phyloP scores from a whole-genome alignment of 2,888 invertebrate genomes.

The Disparrhopalites patrizii region DNA sequence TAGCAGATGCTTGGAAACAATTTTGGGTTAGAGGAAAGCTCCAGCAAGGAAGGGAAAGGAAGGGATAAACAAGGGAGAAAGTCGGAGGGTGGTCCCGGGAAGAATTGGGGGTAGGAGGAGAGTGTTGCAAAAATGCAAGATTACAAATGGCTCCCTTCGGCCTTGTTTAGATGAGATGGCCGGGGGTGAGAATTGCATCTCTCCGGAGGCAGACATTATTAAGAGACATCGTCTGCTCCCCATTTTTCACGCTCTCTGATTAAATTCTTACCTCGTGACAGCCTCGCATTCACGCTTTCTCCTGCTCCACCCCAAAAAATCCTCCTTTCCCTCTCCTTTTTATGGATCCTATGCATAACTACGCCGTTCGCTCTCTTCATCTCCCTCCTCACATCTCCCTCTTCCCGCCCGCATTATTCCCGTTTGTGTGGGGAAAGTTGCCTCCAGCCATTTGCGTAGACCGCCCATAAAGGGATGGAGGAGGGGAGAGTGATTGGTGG shows the following conservation, averaged over 20 bases:
- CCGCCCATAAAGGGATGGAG: too few relatives aligned
- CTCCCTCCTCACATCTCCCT: too few relatives aligned
- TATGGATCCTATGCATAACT: background rate
- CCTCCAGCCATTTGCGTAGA: too few relatives aligned
- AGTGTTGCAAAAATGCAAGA: constrained; percentile 11
- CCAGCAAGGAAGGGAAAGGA: background rate
- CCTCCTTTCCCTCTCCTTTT: too few relatives aligned
- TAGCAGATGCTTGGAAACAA: too few relatives aligned
- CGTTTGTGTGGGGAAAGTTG: too few relatives aligned
- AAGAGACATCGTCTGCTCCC: constrained; percentile 22
- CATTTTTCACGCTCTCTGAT: constrained; percentile 25
- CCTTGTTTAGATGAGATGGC: constrained; percentile 24
- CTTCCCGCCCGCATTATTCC: too few relatives aligned
- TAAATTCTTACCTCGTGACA: constrained; percentile 25
- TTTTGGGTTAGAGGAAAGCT: background rate
- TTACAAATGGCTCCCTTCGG: constrained; percentile 20
- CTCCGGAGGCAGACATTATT: constrained; percentile 24
- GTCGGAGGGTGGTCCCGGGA: background rate
- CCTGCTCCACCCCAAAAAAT: constrained; percentile 10
- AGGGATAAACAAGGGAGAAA: background rate
- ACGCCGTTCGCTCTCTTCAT: background rate
- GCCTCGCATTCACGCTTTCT: constrained; percentile 21
- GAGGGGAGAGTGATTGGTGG: too few relatives aligned
- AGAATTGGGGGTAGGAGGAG: background rate
- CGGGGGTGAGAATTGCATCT: constrained; percentile 25